These are phyloP conservation scores for Pyrgus malvae DNA, from an alignment of 2,888 invertebrate species.

Conservation along the genomic window DNA sequence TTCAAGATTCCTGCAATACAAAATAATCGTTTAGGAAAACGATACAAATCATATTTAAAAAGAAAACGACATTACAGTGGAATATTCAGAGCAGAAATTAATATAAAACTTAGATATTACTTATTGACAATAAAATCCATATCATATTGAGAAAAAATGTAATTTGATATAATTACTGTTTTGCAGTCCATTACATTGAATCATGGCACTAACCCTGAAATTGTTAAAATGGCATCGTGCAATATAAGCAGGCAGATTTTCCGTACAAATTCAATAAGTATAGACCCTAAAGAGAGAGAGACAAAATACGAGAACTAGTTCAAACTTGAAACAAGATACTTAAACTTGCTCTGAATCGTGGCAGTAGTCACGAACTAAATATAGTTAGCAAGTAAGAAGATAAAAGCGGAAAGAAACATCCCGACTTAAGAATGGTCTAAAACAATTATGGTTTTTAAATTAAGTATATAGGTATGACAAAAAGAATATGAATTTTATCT, in stretches of 20 bases:
- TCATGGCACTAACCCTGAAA: slow-evolving; percentile 17
- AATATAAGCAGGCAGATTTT: slow-evolving; percentile 32
- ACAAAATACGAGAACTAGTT: slow-evolving; percentile 58
- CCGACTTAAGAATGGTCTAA: too few relatives aligned
- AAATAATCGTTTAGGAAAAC: too few relatives aligned
- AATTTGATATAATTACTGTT: too few relatives aligned
- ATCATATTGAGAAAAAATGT: too few relatives aligned
- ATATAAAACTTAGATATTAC: too few relatives aligned
- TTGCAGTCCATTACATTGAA: slow-evolving; percentile 2
- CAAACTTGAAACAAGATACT: slow-evolving; percentile 50
- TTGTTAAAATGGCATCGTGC: slow-evolving; percentile 19
- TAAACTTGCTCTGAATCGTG: slow-evolving; percentile 61
- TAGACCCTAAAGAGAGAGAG: slow-evolving; percentile 43
- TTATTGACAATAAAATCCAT: too few relatives aligned
- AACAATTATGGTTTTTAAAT: too few relatives aligned
- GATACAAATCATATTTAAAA: too few relatives aligned
- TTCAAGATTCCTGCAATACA: not conserved
- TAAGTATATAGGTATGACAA: too few relatives aligned
- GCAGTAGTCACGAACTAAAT: slow-evolving; percentile 54
- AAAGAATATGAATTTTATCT: too few relatives aligned
- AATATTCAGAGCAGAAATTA: too few relatives aligned
- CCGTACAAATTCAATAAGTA: slow-evolving; percentile 34
- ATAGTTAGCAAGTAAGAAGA: slow-evolving; percentile 40
- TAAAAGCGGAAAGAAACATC: slow-evolving; percentile 1
- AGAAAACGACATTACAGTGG: too few relatives aligned